A percentile compares a stretch with the other conserved stretches of the same genome.
phyloP scores from a whole-genome alignment of 23 tunicate species.

The Halocynthia roretzi region DNA sequence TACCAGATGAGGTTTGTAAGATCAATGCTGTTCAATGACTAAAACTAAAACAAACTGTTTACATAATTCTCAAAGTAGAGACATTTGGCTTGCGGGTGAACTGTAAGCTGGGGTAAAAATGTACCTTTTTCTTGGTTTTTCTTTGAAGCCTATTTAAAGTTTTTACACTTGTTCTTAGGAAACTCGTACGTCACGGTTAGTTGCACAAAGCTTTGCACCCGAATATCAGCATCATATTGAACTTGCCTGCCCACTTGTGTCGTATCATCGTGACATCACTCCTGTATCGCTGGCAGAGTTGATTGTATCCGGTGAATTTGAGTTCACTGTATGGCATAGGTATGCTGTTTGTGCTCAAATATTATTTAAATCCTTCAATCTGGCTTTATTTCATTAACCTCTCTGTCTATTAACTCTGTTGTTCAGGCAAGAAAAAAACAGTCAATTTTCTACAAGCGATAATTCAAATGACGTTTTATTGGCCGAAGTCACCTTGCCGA shows the following conservation, averaged over 20 bases:
- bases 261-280: conserved; percentile 23
- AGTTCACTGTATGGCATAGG: conserved; percentile 75
- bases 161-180: conserved; percentile 28
- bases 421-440: too few species aligned
- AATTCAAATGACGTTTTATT: conserved; percentile 30
- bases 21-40: too few species aligned
- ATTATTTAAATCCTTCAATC: background rate
- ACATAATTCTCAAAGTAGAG: too few species aligned
- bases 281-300: conserved; percentile 51
- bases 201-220: conserved; percentile 61
- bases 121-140: background rate
- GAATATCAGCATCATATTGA: conserved; percentile 75
- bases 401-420: too few species aligned
- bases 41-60: too few species aligned
- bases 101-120: too few species aligned
- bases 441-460: too few species aligned
- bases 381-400: too few species aligned
- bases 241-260: conserved; percentile 43
- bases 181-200: conserved; percentile 39
- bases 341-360: background rate
- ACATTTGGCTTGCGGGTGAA: too few species aligned
- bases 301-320: conserved; percentile 40
- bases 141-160: background rate
- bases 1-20: conserved; percentile 34
- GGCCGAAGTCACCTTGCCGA: conserved; percentile 33